A percentile compares a stretch with the other conserved stretches of the same genome.
Evolutionary conservation across 2,888 invertebrate species (phyloP).

Genomic region (Drosophila monieri): DNA sequence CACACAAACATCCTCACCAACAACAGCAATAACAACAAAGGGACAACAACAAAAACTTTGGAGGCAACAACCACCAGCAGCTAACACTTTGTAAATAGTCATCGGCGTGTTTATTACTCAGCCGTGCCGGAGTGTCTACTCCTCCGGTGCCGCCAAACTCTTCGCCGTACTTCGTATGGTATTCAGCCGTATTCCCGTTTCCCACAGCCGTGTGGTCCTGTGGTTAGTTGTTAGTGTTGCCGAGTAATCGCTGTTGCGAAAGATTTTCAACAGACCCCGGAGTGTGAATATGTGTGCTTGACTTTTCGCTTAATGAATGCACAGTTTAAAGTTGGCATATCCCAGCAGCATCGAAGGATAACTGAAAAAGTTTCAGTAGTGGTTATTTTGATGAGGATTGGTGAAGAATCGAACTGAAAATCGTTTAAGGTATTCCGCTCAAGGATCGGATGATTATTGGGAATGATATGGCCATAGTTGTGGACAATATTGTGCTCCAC

Average conservation of each 20-base stretch:
- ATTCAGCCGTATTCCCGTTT: constrained; percentile 7
- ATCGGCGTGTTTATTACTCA: constrained; percentile 69
- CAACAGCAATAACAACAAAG: constrained; percentile 3
- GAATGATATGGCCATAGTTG: too few relatives aligned
- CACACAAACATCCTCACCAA: constrained; percentile 26
- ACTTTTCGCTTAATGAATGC: constrained; percentile 43
- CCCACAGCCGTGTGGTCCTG: constrained; percentile 33
- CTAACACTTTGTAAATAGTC: constrained; percentile 64
- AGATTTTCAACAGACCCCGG: constrained; percentile 26
- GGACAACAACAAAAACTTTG: neutral
- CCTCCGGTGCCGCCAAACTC: constrained; percentile 11
- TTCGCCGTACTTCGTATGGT: too few relatives aligned
- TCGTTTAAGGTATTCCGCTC: too few relatives aligned
- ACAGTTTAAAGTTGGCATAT: constrained; percentile 43
- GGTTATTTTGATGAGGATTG: neutral
- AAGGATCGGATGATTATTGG: too few relatives aligned
- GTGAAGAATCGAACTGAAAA: too few relatives aligned
- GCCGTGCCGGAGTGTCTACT: constrained; percentile 46
- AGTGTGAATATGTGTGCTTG: constrained; percentile 15
- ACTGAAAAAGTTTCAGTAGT: neutral
- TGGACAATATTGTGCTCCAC: too few relatives aligned
- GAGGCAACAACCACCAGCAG: constrained; percentile 14
- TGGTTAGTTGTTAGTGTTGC: constrained; percentile 42
- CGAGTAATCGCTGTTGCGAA: constrained; percentile 43
- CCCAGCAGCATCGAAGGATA: constrained; percentile 9